Evolutionary conservation across 2,797 vertebrate genomes (phyloP), one percentile per base, ranked within the genome.

Genomic region (Anguilla anguilla): DNA sequence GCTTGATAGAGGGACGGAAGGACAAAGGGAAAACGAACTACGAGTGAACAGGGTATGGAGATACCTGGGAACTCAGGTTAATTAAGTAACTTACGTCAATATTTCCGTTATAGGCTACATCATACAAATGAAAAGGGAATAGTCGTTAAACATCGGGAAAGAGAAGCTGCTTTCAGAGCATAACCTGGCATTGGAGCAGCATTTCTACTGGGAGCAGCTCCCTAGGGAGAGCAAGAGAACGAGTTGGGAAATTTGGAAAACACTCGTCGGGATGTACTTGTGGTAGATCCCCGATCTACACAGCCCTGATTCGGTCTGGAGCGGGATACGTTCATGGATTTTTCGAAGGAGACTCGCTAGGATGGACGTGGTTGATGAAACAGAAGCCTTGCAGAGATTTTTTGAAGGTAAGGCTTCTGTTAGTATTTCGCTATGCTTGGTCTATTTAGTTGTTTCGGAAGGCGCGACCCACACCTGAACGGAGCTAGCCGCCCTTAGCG

Each of bases 291-390:
- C 82, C 89, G 86, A 90, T 86, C 91, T 94, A 93, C 91, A 90
- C 93, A 94, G 94, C 95, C 93, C 25, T 86, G 91, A 86, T 94
- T 94, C 93, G 95, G 94, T 94, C 90, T 53, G 91, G 92, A 93
- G 92, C 93, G 86, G 93, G 94, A 91, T 88, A 93, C 92, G 93
- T 97, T 94, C 74, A 97, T 97, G 96, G 96, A 96, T 95, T 94
- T 96, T 95, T 94, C 94, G 93, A 93, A 94, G 90, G 94, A 95
- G 93, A 97, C 96, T 93, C 93, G 95, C 95, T 96, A 97, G 95
- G 94, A 99, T 99, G 98, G 98, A 99, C 95, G 98, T 99, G 96
- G 98, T 99, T 95, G 98, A 98, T 97, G 98, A 99, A 97, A 98
- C 98, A 84, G 98, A 99, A 94, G 98, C 98, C 93, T 95, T 99